Conservation (phyloP, 2,888 invertebrate species). For the Ormyrus nitidulus region DNA sequence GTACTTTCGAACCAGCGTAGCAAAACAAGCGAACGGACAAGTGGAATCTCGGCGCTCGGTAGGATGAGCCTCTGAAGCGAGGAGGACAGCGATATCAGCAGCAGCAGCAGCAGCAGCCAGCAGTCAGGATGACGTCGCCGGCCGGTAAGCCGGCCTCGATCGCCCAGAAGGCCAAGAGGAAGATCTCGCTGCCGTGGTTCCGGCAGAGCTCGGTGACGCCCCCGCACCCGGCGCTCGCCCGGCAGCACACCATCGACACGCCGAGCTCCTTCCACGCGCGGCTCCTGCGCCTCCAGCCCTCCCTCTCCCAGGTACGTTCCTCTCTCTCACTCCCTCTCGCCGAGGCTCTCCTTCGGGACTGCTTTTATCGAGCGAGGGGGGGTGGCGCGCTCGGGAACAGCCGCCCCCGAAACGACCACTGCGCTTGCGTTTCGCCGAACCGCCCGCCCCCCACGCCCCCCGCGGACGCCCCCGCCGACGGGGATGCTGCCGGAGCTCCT, state of each 20-base stretch:
- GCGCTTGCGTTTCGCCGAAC: too few relatives aligned
- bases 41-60: neutral
- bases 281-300: constrained; percentile 82
- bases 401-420: neutral
- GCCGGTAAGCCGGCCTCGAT: constrained; percentile 67
- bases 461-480: too few relatives aligned
- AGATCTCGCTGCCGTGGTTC: constrained; percentile 94
- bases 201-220: constrained; percentile 87
- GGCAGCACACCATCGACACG: constrained; percentile 94
- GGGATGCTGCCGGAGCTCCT: too few relatives aligned
- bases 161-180: constrained; percentile 84
- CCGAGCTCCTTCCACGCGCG: constrained; percentile 90
- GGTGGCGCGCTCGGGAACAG: neutral
- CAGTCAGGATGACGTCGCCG: constrained; percentile 47
- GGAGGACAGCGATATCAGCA: neutral
- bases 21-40: neutral
- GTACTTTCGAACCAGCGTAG: neutral
- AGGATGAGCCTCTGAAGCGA: neutral
- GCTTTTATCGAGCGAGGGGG: constrained; percentile 52
- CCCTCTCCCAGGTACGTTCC: constrained; percentile 78
- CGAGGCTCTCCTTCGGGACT: constrained; percentile 36
- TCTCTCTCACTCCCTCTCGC: neutral
- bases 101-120: neutral
- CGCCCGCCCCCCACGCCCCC: too few relatives aligned
- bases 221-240: constrained; percentile 85